These are phyloP conservation scores for Xylocampa areola DNA, from an alignment of 2,888 invertebrate species.

Conservation along the genomic window DNA sequence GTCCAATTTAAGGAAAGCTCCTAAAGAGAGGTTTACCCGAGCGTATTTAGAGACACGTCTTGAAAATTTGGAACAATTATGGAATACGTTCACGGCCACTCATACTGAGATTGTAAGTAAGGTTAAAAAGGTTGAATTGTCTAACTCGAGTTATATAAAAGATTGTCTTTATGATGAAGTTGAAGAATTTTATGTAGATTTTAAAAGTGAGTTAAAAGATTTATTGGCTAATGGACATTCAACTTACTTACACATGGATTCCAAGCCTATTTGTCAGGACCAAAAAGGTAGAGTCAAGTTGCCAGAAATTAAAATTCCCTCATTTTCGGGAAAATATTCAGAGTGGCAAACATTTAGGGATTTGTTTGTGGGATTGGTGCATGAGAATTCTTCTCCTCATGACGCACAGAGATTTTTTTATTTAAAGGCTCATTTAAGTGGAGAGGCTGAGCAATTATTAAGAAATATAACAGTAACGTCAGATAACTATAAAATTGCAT, in stretches of 20 bases:
- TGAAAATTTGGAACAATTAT: conserved; percentile 2
- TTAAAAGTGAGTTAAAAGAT: conserved; percentile 4
- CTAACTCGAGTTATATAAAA: neutral
- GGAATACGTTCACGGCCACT: neutral
- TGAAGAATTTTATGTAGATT: conserved; percentile 8
- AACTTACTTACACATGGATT: neutral
- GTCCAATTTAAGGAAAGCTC: neutral
- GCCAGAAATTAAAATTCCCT: too few relatives aligned
- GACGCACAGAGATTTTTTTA: conserved; percentile 55
- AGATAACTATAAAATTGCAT: conserved; percentile 43
- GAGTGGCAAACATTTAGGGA: too few relatives aligned
- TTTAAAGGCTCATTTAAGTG: conserved; percentile 41
- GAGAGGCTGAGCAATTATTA: conserved; percentile 54
- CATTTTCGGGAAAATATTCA: too few relatives aligned
- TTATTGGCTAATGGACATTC: neutral
- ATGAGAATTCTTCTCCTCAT: conserved; percentile 44
- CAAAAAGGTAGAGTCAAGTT: too few relatives aligned
- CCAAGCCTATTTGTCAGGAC: neutral
- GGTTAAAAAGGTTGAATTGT: neutral
- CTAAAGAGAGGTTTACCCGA: neutral
- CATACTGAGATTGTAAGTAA: conserved; percentile 1
- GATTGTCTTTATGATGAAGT: conserved; percentile 4
- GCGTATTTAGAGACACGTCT: neutral
- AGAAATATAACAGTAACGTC: conserved; percentile 34
- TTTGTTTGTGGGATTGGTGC: too few relatives aligned